These are phyloP conservation scores for Physella acuta DNA, from an alignment of 1,140 invertebrate species.

Conservation along the genomic window DNA sequence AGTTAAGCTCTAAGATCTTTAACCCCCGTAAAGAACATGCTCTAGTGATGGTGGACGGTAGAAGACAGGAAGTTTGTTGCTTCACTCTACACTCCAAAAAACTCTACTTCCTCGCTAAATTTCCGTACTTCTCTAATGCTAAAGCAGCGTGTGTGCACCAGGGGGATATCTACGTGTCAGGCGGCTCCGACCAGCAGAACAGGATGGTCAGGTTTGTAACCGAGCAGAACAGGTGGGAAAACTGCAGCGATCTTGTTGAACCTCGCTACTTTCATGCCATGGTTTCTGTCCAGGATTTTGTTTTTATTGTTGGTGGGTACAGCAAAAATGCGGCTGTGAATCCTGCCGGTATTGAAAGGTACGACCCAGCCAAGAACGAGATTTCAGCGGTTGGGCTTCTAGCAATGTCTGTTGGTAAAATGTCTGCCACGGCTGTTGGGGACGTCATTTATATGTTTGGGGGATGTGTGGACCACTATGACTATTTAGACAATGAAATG, in stretches of 20 bases:
- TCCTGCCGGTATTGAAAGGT: conserved; percentile 29
- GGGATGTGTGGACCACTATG: conserved; percentile 23
- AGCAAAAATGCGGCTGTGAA: conserved; percentile 9
- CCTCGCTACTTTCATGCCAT: conserved; percentile 30
- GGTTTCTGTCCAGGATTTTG: conserved; percentile 23
- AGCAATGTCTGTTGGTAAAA: conserved; percentile 26
- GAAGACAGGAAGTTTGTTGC: conserved; percentile 33
- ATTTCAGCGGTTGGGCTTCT: conserved; percentile 27
- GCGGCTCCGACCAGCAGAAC: conserved; percentile 19
- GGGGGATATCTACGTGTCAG: conserved; percentile 32
- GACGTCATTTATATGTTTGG: conserved; percentile 37
- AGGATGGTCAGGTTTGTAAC: conserved; percentile 30
- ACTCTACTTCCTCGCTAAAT: conserved; percentile 32
- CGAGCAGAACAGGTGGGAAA: conserved; percentile 31
- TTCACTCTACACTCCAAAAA: conserved; percentile 31
- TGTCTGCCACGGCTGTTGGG: conserved; percentile 30
- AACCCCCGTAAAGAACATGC: conserved; percentile 28
- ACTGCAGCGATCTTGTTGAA: conserved; percentile 24
- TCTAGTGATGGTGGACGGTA: conserved; percentile 31
- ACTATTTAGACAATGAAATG: conserved; percentile 19
- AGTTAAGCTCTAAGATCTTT: conserved; percentile 3
- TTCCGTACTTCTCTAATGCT: conserved; percentile 33
- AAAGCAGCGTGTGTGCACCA: conserved; percentile 32
- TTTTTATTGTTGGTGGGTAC: conserved; percentile 29
- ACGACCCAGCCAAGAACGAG: conserved; percentile 17